Evolutionary conservation across 2,888 invertebrate species (phyloP).

Genomic region (Opisthograptis luteolata): DNA sequence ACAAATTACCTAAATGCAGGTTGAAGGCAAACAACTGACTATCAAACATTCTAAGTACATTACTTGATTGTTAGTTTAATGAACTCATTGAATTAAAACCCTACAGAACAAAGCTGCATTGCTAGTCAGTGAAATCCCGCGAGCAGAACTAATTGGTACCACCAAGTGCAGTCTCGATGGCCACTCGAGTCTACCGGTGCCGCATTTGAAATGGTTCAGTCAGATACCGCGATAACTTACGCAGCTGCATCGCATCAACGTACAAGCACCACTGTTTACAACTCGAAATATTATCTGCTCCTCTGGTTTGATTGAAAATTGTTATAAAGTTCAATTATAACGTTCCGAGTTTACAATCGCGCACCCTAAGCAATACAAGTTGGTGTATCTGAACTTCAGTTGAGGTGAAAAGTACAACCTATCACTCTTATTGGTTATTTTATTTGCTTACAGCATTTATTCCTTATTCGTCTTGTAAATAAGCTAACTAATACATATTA

Average conservation of each 20-base stretch:
- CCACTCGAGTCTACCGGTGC: conserved; percentile 36
- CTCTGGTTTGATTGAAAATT: neutral
- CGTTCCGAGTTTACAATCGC: neutral
- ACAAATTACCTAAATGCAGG: too few relatives aligned
- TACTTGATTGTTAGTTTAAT: too few relatives aligned
- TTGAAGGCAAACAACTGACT: too few relatives aligned
- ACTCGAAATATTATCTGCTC: neutral
- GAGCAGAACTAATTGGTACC: conserved; percentile 67
- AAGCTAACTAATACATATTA: too few relatives aligned
- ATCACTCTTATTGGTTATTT: too few relatives aligned
- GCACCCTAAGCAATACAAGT: too few relatives aligned
- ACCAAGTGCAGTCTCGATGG: conserved; percentile 66
- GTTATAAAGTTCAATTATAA: too few relatives aligned
- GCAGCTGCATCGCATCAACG: conserved; percentile 71
- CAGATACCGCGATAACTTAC: conserved; percentile 36
- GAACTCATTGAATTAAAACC: conserved; percentile 16
- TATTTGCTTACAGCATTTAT: too few relatives aligned
- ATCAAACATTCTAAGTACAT: too few relatives aligned
- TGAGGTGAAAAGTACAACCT: too few relatives aligned
- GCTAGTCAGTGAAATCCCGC: conserved; percentile 34
- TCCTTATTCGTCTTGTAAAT: too few relatives aligned
- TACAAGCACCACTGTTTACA: conserved; percentile 60
- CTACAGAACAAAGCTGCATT: conserved; percentile 19
- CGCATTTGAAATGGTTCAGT: conserved; percentile 5
- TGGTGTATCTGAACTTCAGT: too few relatives aligned